Conservation (phyloP, 2,113 vertebrate species). For the Butorides virescens region DNA sequence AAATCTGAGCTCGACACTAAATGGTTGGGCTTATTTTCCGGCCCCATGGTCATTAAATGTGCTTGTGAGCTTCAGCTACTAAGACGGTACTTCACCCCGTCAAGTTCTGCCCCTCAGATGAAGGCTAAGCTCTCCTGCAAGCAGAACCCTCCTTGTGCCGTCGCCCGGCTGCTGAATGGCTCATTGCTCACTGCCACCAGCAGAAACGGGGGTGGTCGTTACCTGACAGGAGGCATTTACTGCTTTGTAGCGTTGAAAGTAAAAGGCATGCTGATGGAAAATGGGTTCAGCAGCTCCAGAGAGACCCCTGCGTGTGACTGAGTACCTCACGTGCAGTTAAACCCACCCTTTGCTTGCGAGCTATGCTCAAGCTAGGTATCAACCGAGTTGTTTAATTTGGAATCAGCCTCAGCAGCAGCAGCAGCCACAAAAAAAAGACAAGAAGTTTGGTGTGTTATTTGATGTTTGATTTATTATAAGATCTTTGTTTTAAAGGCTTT, state of each 20-base stretch:
- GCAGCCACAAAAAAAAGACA: not conserved
- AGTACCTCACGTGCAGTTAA: not conserved
- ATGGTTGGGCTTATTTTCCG: not conserved
- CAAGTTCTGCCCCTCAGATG: not conserved
- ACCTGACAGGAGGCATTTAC: not conserved
- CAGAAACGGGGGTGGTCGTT: not conserved
- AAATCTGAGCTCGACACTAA: not conserved
- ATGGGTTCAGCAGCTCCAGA: not conserved
- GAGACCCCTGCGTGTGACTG: not conserved
- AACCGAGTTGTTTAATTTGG: not conserved
- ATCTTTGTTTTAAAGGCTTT: not conserved
- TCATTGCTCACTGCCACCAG: not conserved
- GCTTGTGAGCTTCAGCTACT: not conserved
- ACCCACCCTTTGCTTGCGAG: not conserved
- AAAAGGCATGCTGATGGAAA: not conserved
- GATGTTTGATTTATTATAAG: not conserved
- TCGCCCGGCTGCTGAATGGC: not conserved
- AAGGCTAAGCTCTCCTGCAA: not conserved
- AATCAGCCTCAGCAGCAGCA: not conserved
- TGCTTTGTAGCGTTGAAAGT: not conserved
- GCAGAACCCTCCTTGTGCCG: not conserved
- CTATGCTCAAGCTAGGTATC: not conserved
- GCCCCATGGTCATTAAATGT: not conserved
- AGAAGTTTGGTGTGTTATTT: not conserved
- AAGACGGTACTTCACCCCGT: not conserved